Evolutionary conservation across 1,140 invertebrate species (phyloP), one percentile per base, ranked within the genome.

Genomic region (Leptinotarsa lineolata): DNA sequence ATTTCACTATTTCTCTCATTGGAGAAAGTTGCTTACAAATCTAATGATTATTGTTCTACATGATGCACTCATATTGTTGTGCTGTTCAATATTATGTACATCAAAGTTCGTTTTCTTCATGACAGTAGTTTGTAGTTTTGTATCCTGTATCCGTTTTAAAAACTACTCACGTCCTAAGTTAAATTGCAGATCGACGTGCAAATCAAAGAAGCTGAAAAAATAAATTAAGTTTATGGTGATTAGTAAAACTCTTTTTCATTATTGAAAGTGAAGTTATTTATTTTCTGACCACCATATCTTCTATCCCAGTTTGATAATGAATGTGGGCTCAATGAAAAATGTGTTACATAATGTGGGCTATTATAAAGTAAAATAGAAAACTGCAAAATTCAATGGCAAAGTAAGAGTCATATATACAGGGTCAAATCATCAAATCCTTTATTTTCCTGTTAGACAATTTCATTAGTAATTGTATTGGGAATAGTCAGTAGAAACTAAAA

Each of bases 41-140:
- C n/a, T 54, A 54, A 54, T 54, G 48, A 54, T 54, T 54, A n/a
- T 54, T n/a, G 48, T 54, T 54, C 48, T 54, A 54, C 48, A 54
- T 54, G 12, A n/a, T 54, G 48, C 48, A 54, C n/a, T 54, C n/a
- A 54, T 54, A 54, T 54, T 54, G 48, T 54, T 54, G 15, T 54
- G 48, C 48, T 54, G n/a, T 54, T 54, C 48, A 54, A 15, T 54
- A n/a, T n/a, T 16, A 54, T 54, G 48, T 54, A 54, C 16, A 54
- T 54, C 12, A 18, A 2, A 16, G 16, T 54, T 54, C 16, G 48
- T 54, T 54, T 54, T 54, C 16, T 54, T 54, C 48, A 54, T 18
- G 1, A n/a, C 12, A 54, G 30, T 39, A 11, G 30, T 54, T 54
- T 54, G 4, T 54, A n/a, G 30, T 39, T 54, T 54, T 54, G 4